Evolutionary conservation across 1,140 invertebrate species (phyloP), one percentile per base, ranked within the genome.

Genomic region (Magallana ariakensis): DNA sequence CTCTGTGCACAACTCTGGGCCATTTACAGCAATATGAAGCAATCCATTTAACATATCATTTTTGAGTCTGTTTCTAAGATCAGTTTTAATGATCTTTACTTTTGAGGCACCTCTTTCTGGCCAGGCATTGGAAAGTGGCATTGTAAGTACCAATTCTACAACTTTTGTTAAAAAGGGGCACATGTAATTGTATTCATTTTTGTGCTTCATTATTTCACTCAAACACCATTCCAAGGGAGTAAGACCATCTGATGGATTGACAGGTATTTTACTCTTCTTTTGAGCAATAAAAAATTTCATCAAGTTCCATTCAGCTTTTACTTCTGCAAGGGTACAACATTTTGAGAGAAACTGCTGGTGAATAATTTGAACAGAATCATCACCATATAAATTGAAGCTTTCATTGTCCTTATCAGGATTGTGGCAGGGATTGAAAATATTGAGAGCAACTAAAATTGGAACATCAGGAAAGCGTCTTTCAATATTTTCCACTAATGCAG

Each of bases 61-160:
- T 53, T 87, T 84, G 7, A 87, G 56, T 19, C 57, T 33, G 60
- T 70, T 87, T 81, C 56, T 53, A 1, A 87, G 81, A 46, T 60
- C 54, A 83, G 80, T 87, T 84, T 87, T 87, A 16, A 84, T 84
- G 19, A 83, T 33, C 53, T 87, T 84, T n/a, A 84, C 19, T 58
- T 75, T 80, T 26, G 86, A 87, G 19, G 86, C 82, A 54, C 86
- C 86, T 57, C 86, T 70, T 75, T 87, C 81, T 75, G 86, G 86
- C 82, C 86, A 87, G n/a, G 86, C 82, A 87, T 87, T 87, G 11
- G 62, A 70, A 70, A 70, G 33, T 33, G 33, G 33, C 62, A 70
- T 26, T 19, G 62, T 22, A 70, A 70, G 62, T 70, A 26, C 10
- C n/a, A 70, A 22, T 70, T 70, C 62, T 70, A 70, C 62, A 70